Conservation (phyloP, 2,113 vertebrate genomes). For the Paedocypris sp. region DNA sequence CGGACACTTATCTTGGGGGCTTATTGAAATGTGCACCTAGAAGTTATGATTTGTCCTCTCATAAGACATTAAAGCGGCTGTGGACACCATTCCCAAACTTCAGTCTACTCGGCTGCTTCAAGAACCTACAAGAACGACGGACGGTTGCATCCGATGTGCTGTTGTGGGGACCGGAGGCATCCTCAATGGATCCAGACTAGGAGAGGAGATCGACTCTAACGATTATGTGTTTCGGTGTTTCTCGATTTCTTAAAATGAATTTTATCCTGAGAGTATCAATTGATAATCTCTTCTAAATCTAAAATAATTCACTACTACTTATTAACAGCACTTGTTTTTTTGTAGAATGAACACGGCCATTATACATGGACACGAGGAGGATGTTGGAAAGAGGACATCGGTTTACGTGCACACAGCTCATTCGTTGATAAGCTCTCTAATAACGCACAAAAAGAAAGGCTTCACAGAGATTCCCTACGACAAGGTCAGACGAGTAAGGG, state of each 20-base stretch:
- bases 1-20: neutral
- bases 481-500: neutral
- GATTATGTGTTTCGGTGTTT: conserved; percentile 76
- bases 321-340: neutral
- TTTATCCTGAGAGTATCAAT: too few species aligned
- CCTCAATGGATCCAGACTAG: conserved; percentile 68
- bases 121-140: neutral
- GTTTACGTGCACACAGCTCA: conserved; percentile 79
- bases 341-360: conserved; percentile 72
- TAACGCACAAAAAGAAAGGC: conserved; percentile 36
- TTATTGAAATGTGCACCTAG: neutral
- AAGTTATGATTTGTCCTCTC: neutral
- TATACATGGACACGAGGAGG: conserved; percentile 66
- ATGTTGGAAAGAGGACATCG: conserved; percentile 74
- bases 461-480: conserved; percentile 57
- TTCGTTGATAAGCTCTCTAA: conserved; percentile 54
- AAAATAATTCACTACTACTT: neutral
- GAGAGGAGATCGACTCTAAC: conserved; percentile 72
- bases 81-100: conserved; percentile 58
- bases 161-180: conserved; percentile 76
- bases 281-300: too few species aligned
- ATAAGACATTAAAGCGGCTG: conserved; percentile 61
- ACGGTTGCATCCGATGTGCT: conserved; percentile 71
- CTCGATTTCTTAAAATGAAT: too few species aligned
- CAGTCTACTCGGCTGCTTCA: conserved; percentile 58